Percentiles rank a stretch among this genome's conserved stretches.
Evolutionary conservation across 2,888 invertebrate species (phyloP).

Genomic region (Drosophila flavopinicola): DNA sequence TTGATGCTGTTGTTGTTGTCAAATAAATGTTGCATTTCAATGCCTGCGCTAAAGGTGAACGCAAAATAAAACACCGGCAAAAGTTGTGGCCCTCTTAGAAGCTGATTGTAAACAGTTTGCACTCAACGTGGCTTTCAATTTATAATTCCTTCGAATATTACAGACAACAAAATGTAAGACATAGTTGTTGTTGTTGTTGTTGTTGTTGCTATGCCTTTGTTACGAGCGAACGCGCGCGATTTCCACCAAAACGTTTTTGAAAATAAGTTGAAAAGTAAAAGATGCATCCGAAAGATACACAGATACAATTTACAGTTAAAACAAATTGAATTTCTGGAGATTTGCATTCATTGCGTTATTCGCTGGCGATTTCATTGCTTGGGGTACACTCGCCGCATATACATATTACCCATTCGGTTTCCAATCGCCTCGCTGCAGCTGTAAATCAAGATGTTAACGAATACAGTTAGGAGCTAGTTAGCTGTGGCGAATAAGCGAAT

Average conservation of each 20-base stretch:
- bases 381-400: constrained; percentile 14
- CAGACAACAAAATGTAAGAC: constrained; percentile 21
- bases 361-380: constrained; percentile 21
- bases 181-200: constrained; percentile 22
- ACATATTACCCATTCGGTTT: constrained; percentile 22
- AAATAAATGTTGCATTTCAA: constrained; percentile 52
- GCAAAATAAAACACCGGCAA: constrained; percentile 42
- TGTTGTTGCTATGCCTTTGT: constrained; percentile 5
- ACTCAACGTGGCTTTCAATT: constrained; percentile 46
- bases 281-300: constrained; percentile 17
- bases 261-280: constrained; percentile 5
- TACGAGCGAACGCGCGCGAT: constrained; percentile 3
- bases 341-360: constrained; percentile 29
- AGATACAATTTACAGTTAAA: constrained; percentile 6
- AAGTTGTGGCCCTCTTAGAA: constrained; percentile 48
- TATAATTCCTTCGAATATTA: constrained; percentile 37
- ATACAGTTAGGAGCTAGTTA: constrained; percentile 8
- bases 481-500: not conserved
- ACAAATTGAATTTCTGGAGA: constrained; percentile 12
- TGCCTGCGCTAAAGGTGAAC: constrained; percentile 20
- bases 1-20: constrained; percentile 19
- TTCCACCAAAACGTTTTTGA: not conserved
- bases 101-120: constrained; percentile 44
- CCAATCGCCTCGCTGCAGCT: constrained; percentile 20
- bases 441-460: constrained; percentile 35